Evolutionary conservation across 2,888 invertebrate species (phyloP), one percentile per base, ranked within the genome.

Genomic region (Drosophila pseudotakahashii): DNA sequence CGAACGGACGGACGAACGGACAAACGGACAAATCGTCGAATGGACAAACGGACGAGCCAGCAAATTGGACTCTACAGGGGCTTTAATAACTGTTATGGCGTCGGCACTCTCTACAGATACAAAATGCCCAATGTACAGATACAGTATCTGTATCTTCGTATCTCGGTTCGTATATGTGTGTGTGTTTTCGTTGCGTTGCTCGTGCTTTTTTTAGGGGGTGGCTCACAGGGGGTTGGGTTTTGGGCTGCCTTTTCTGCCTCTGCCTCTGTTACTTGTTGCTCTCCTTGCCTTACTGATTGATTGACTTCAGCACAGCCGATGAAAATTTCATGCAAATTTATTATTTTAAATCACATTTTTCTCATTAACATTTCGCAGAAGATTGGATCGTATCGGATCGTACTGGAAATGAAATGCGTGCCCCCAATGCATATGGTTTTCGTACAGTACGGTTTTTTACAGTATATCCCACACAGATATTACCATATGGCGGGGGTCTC

Each of bases 271-370:
- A 62, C 70, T 70, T 70, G 70, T 71, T 70, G 71, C 71, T 70
- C 62, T 73, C 79, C 83, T 70, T 72, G 7, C 30, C 30, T 30
- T 30, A 4, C 30, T 76, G 86, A 83, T 83, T 83, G 81, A 81
- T 68, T 73, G 73, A 68, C 55, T 73, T 53, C 44, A 23, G 7
- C 23, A 30, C 30, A 30, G 1, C 51, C 44, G 37, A 58, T 39
- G 41, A 75, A 76, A 78, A 82, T 59, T 70, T 55, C 61, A 84
- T 84, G 87, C 82, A 84, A 87, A 84, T 84, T 84, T 84, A 80
- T 81, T 74, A 71, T 73, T 76, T 78, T 70, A 76, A 81, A 85
- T 79, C 74, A 81, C 77, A 81, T 80, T 75, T 77, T 76, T 80
- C 63, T 58, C 72, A 80, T 85, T 81, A 81, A 81, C 73, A 84